phyloP scores from a whole-genome alignment of 2,888 invertebrate genomes.

The Willowsia nigromaculata region DNA sequence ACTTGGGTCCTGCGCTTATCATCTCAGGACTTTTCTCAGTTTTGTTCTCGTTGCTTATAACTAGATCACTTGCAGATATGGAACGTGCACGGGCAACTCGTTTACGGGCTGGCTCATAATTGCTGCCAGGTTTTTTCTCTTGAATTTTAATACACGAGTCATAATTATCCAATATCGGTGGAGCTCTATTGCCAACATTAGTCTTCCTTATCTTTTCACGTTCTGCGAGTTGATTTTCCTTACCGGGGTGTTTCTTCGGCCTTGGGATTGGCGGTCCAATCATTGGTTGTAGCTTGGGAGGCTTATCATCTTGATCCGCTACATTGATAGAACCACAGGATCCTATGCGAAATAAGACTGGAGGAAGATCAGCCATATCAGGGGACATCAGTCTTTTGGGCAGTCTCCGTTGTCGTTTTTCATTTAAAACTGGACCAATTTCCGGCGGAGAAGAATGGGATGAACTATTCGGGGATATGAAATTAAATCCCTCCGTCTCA shows the following conservation, averaged over 20 bases:
- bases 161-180: not conserved
- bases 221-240: not conserved
- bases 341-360: not conserved
- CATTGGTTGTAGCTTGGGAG: not conserved
- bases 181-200: not conserved
- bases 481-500: too few relatives aligned
- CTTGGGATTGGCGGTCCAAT: not conserved
- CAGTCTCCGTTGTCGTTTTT: not conserved
- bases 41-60: not conserved
- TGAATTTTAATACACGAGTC: not conserved
- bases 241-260: not conserved
- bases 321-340: not conserved
- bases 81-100: not conserved
- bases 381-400: not conserved
- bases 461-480: too few relatives aligned
- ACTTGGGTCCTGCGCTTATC: not conserved
- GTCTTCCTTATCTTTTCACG: not conserved
- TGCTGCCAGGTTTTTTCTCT: not conserved
- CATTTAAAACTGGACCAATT: not conserved
- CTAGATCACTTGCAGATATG: not conserved
- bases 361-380: not conserved
- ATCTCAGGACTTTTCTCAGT: not conserved
- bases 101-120: not conserved
- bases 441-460: not conserved
- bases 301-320: not conserved